phyloP scores from a whole-genome alignment of 2,888 invertebrate species.

The Nemoura dubitans region DNA sequence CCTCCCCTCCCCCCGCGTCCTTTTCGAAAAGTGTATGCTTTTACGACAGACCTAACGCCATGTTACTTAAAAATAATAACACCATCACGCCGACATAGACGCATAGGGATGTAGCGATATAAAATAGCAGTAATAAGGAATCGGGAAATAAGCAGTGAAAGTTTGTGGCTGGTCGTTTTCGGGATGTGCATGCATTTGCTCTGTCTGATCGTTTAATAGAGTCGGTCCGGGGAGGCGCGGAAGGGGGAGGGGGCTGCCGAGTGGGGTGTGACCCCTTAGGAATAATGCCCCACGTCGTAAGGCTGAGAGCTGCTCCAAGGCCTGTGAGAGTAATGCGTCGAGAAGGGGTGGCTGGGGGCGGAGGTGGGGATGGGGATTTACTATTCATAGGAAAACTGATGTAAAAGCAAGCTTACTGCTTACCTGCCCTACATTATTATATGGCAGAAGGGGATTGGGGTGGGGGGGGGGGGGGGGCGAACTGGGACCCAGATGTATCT shows the following conservation, averaged over 20 bases:
- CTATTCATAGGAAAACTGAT: constrained; percentile 47
- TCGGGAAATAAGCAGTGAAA: neutral
- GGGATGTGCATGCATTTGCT: constrained; percentile 41
- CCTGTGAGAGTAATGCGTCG: constrained; percentile 17
- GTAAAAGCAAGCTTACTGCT: constrained; percentile 37
- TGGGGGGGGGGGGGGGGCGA: neutral
- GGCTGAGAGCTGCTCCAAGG: neutral
- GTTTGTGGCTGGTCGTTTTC: neutral
- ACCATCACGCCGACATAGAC: neutral
- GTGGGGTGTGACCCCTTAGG: constrained; percentile 34
- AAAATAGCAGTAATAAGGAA: constrained; percentile 14
- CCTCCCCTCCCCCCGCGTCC: too few relatives aligned
- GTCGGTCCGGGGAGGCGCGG: neutral
- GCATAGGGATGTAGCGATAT: neutral
- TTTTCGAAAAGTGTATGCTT: neutral
- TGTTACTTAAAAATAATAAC: constrained; percentile 1
- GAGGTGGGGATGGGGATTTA: constrained; percentile 41
- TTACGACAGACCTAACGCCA: neutral
- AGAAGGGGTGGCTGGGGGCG: constrained; percentile 9
- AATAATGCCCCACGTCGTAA: constrained; percentile 41
- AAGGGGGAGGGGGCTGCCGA: constrained; percentile 20
- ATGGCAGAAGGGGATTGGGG: neutral
- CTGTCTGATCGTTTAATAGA: constrained; percentile 42
- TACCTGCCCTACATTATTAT: constrained; percentile 26
- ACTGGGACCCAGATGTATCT: constrained; percentile 13